These are phyloP conservation scores for Acanthopleura granulata DNA, from an alignment of 2,888 invertebrate genomes.

Conservation along the genomic window DNA sequence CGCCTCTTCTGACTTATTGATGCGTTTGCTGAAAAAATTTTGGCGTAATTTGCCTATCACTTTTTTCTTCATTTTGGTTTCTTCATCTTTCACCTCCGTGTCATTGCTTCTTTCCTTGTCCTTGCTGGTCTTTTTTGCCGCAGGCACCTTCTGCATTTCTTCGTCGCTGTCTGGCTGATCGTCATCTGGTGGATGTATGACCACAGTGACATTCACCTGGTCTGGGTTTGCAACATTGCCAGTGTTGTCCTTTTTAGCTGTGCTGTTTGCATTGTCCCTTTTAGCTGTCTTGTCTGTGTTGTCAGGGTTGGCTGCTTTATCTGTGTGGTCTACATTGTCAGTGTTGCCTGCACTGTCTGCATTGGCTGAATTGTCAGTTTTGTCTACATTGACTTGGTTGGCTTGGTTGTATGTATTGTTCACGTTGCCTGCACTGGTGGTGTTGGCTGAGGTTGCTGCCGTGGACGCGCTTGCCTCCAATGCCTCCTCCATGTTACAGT, in stretches of 20 bases:
- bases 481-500: not conserved
- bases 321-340: no score
- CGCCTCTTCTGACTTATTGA: conserved; percentile 1
- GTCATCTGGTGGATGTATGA: not conserved
- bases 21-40: not conserved
- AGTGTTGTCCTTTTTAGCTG: conserved; percentile 21
- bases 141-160: not conserved
- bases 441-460: no score
- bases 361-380: no score
- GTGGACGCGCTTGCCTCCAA: no score
- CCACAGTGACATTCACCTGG: not conserved
- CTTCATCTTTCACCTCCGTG: conserved; percentile 20
- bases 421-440: no score
- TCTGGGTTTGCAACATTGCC: conserved; percentile 18
- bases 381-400: no score
- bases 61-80: conserved; percentile 1
- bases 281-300: not conserved
- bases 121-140: not conserved
- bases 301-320: no score
- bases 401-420: no score
- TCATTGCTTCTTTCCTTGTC: conserved; percentile 33
- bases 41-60: not conserved
- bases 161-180: not conserved
- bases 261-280: not conserved
- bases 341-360: no score